Conservation (phyloP, 2,888 invertebrate genomes). For the Diogma glabrata region DNA sequence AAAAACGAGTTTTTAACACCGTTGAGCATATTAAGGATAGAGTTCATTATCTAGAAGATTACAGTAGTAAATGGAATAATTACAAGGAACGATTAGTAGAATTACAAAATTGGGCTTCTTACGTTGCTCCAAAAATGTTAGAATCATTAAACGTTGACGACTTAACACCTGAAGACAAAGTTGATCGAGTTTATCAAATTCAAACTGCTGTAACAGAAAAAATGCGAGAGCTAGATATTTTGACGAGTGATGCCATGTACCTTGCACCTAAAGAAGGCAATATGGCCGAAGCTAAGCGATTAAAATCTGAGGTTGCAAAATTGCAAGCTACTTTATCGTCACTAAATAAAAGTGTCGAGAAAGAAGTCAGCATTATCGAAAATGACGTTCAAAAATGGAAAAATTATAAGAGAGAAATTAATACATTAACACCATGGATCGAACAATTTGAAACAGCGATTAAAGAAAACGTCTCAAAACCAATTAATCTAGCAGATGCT, state of each 20-base stretch:
- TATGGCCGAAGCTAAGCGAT: slow-evolving; percentile 57
- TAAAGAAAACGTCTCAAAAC: slow-evolving; percentile 47
- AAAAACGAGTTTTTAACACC: slow-evolving; percentile 61
- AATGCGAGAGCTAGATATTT: slow-evolving; percentile 54
- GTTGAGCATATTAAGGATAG: slow-evolving; percentile 68
- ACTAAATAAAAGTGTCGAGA: slow-evolving; percentile 62
- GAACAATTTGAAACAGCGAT: slow-evolving; percentile 78
- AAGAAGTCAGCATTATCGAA: slow-evolving; percentile 61
- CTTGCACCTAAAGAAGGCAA: slow-evolving; percentile 53
- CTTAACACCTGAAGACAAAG: slow-evolving; percentile 73
- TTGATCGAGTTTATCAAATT: slow-evolving; percentile 60
- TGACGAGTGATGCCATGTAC: slow-evolving; percentile 66
- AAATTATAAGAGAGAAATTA: slow-evolving; percentile 65
- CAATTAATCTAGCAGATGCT: slow-evolving; percentile 70
- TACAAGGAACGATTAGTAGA: slow-evolving; percentile 65
- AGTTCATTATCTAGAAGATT: slow-evolving; percentile 67
- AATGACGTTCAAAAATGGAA: slow-evolving; percentile 77
- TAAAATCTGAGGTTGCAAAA: slow-evolving; percentile 62
- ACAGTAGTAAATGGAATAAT: slow-evolving; percentile 69
- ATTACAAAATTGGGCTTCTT: slow-evolving; percentile 68
- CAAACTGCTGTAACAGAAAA: slow-evolving; percentile 68
- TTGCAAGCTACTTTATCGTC: slow-evolving; percentile 65
- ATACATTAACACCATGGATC: slow-evolving; percentile 78
- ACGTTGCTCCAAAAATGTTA: slow-evolving; percentile 62
- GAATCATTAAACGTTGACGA: slow-evolving; percentile 63